phyloP scores from a whole-genome alignment of 2,113 vertebrate species.

The Sclerurus mexicanus region DNA sequence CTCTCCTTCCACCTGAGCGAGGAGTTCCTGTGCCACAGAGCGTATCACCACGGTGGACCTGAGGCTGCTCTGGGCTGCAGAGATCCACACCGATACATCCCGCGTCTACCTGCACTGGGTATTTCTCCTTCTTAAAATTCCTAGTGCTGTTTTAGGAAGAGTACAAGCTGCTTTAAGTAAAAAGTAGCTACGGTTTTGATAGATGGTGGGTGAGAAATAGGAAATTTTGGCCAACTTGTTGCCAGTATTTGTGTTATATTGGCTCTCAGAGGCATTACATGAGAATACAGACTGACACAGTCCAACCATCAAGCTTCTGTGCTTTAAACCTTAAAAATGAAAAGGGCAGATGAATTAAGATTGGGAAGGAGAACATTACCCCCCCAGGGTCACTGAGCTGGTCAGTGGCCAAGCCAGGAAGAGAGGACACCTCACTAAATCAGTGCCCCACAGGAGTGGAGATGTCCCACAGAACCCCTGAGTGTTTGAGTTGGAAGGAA shows the following conservation, averaged over 20 bases:
- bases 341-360: neutral
- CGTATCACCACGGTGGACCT: too few relatives aligned
- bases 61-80: neutral
- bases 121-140: neutral
- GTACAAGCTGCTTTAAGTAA: neutral
- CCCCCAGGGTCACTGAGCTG: neutral
- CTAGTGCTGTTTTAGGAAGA: neutral
- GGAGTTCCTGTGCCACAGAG: neutral
- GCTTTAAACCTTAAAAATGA: neutral
- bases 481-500: neutral
- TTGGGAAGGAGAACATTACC: neutral
- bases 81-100: neutral
- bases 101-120: neutral
- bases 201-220: neutral
- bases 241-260: neutral
- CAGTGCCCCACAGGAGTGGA: accelerated
- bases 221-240: neutral
- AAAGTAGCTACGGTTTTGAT: accelerated
- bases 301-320: neutral
- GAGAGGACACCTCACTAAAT: accelerated
- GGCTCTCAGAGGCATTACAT: neutral
- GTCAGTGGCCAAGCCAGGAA: neutral
- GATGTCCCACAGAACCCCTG: neutral
- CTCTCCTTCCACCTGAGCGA: neutral
- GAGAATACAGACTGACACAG: neutral